Evolutionary conservation across 2,888 invertebrate genomes (phyloP).

Genomic region (Oligia strigilis): DNA sequence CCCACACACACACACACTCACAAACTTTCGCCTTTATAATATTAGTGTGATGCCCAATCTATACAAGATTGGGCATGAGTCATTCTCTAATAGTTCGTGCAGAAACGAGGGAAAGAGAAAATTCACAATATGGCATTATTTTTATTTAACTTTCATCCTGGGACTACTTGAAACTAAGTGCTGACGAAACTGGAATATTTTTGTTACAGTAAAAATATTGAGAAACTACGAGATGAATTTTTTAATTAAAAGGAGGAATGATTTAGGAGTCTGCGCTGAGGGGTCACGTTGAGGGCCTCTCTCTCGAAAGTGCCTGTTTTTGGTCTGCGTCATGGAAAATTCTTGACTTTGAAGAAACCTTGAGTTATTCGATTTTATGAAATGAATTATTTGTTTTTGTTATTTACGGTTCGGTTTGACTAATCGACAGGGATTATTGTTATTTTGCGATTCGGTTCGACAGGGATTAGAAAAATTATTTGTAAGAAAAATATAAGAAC

Average conservation of each 20-base stretch:
- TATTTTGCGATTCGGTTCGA: no score
- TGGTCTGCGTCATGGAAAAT: background rate
- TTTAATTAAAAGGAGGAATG: slow-evolving; percentile 54
- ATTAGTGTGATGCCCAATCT: no score
- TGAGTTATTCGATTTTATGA: slow-evolving; percentile 28
- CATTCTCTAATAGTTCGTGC: background rate
- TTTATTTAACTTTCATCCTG: slow-evolving; percentile 59
- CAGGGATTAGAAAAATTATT: no score
- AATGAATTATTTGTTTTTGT: slow-evolving; percentile 42
- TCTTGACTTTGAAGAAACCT: slow-evolving; percentile 13
- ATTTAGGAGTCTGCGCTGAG: slow-evolving; percentile 38
- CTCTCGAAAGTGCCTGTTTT: slow-evolving; percentile 35
- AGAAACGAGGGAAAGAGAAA: background rate
- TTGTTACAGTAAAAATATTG: slow-evolving; percentile 40
- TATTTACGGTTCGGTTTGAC: slow-evolving; percentile 7
- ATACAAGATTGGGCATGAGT: background rate
- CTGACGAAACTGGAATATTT: slow-evolving; percentile 33
- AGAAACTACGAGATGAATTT: slow-evolving; percentile 36
- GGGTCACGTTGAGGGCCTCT: slow-evolving; percentile 16
- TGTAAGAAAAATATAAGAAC: no score
- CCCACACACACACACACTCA: no score
- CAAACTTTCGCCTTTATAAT: no score
- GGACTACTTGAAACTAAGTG: slow-evolving; percentile 47
- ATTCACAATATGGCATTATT: slow-evolving; percentile 42
- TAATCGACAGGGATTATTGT: background rate